Percentiles rank a stretch among this genome's conserved stretches.
Conservation (phyloP, 2,797 vertebrate genomes). For the Poeciliopsis turneri region DNA sequence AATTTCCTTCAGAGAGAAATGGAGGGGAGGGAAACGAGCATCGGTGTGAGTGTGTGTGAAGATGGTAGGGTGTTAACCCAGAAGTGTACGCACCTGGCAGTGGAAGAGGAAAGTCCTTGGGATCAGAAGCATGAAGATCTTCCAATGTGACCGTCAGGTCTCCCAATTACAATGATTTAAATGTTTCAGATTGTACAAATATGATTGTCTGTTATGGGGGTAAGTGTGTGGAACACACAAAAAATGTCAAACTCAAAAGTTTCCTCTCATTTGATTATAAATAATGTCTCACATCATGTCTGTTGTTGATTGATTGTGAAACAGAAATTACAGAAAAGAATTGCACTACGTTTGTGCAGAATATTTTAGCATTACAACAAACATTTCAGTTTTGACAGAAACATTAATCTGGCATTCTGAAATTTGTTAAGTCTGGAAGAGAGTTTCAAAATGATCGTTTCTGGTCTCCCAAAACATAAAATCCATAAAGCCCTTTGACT, state of each 20-base stretch:
- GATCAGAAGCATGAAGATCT: constrained; percentile 39
- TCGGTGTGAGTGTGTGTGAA: constrained; percentile 37
- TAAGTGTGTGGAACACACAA: background rate
- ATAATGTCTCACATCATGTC: background rate
- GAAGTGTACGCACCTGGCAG: constrained; percentile 66
- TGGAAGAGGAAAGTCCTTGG: constrained; percentile 60
- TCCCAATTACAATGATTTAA: constrained; percentile 18
- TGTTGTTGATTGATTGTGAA: background rate
- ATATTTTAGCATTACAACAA: background rate
- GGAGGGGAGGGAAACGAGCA: constrained; percentile 57
- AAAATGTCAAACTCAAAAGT: background rate
- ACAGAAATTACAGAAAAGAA: background rate
- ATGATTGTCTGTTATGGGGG: constrained; percentile 8
- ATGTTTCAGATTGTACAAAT: constrained; percentile 4
- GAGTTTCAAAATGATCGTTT: no score
- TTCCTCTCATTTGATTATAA: background rate
- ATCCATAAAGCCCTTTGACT: no score
- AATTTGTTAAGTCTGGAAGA: no score
- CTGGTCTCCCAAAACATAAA: no score
- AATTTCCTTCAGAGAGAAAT: constrained; percentile 82
- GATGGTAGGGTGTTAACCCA: constrained; percentile 51
- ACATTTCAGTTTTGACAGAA: background rate
- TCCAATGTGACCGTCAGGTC: constrained; percentile 23
- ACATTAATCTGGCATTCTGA: background rate
- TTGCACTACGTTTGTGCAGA: background rate